A percentile compares a stretch with the other conserved stretches of the same genome.
Conservation (phyloP, 2,888 invertebrate genomes). For the Caenorhabditis uteleia region DNA sequence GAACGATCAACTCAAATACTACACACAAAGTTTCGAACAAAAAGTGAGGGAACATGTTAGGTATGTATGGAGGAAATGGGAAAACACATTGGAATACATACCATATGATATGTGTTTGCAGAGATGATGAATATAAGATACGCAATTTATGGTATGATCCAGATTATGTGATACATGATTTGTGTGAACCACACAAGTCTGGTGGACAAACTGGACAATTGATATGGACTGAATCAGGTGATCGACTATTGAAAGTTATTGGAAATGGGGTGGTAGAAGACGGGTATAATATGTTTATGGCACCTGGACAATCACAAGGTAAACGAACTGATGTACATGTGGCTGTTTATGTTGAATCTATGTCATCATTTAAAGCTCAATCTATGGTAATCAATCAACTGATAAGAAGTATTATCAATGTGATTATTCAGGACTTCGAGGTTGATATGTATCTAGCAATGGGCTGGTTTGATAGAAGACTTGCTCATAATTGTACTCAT, state of each 20-base stretch:
- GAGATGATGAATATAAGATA: constrained; percentile 44
- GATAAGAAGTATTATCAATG: not conserved
- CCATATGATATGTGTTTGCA: not conserved
- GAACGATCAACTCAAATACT: constrained; percentile 31
- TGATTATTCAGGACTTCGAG: constrained; percentile 64
- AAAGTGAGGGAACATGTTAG: constrained; percentile 13
- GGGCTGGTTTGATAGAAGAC: constrained; percentile 68
- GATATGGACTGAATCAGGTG: constrained; percentile 65
- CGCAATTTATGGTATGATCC: constrained; percentile 51
- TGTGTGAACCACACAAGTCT: constrained; percentile 60
- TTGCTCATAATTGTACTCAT: constrained; percentile 69
- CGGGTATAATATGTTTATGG: constrained; percentile 68
- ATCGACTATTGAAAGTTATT: constrained; percentile 61
- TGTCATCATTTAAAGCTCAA: constrained; percentile 69
- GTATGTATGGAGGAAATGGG: not conserved
- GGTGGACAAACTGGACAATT: constrained; percentile 47
- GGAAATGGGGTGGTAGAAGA: constrained; percentile 63
- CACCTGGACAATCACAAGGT: constrained; percentile 61
- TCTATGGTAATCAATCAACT: constrained; percentile 63
- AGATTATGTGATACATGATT: constrained; percentile 52
- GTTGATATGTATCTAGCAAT: constrained; percentile 69
- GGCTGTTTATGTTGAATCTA: constrained; percentile 69
- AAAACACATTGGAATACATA: not conserved
- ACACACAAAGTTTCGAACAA: constrained; percentile 28
- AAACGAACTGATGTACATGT: constrained; percentile 63